Base-by-base conservation (phyloP, 2,797 vertebrate genomes). In the Poecilia velifera region DNA sequence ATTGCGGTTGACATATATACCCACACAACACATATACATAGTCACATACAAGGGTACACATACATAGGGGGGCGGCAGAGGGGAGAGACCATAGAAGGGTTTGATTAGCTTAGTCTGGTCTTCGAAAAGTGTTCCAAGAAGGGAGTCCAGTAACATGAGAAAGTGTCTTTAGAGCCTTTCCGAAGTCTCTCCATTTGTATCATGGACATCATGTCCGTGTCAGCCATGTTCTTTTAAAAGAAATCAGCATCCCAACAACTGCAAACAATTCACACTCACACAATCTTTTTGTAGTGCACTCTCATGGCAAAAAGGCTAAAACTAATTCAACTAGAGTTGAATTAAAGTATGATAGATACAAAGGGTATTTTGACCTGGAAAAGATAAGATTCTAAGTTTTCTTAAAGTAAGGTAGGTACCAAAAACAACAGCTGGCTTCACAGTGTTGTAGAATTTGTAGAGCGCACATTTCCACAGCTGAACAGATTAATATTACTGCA, bases 401-500 rank as follows among this genome's bases (percentile, higher is more conserved):
- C 6, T 73, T 73, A 10, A 28, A 43, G 72, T 43, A 79, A 47
- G 28, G 5, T 39, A 72, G 34, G 2, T 45, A 75, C 22, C 34
- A 16, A 66, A 31, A 73, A 74, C 34, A 82, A 28, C 13, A 10
- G 53, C 51, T 74, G 5, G 53, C 28, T 28, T n/a, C 78, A 68
- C 77, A 83, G 41, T 71, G 47, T 76, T 49, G 73, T 36, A 46
- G 57, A 81, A 57, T 57, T 80, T 49, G 66, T 72, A 80, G 45
- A 28, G 82, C 66, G 53, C 64, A 72, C 70, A 76, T 4, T 72
- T 53, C 73, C 73, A 55, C 46, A 79, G 62, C 68, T 73, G 74
- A 84, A 83, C 25, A 85, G n/a, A 81, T 78, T 76, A 72, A 82
- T 34, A 14, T 18, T 72, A 64, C 45, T 64, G 68, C 70, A 82